Evolutionary conservation across 2,888 invertebrate species (phyloP), one percentile per base, ranked within the genome.

Genomic region (Azorinus chamasolen): DNA sequence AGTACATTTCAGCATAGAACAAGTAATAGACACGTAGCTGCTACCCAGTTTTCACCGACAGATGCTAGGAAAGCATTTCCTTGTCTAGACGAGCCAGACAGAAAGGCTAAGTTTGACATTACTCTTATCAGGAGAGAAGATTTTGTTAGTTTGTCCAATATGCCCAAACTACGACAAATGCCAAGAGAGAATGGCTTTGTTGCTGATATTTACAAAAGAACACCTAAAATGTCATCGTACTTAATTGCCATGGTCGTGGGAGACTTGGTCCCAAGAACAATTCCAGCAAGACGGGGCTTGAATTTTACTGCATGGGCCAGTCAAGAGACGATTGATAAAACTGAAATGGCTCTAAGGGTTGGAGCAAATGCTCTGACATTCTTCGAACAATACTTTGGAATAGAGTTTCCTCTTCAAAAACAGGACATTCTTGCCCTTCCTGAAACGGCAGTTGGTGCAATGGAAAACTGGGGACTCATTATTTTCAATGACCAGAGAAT

Each of bases 11-110:
- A 61, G 20, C 64, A 69, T 3, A 45, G 63, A 48, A 58, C 51
- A 0, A 14, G 10, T 0, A 74, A 74, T 25, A 87, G 86, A 1
- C 86, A 84, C 71, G 96, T 98, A 91, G 97, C 97, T 10, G 96
- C 97, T 0, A 96, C 97, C 8, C 90, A 91, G 93, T 97, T 98
- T 90, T 97, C 98, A 92, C 97, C 98, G 0, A 98, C 97, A 0
- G 97, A 97, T 93, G 98, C 98, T 0, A 95, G 98, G 25, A 95
- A 96, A 93, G 96, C 97, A 0, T 98, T 97, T 92, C 98, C 98
- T 0, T 98, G 98, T 91, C 97, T 98, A 91, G 98, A 99, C 93
- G 98, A 98, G 89, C 98, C 92, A 8, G 88, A 95, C 50, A 95
- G 97, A 92, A 98, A 98, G 94, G 97, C 98, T 0, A 95, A 95